Conservation (phyloP, 2,888 invertebrate species). For the Phytoseiulus persimilis region DNA sequence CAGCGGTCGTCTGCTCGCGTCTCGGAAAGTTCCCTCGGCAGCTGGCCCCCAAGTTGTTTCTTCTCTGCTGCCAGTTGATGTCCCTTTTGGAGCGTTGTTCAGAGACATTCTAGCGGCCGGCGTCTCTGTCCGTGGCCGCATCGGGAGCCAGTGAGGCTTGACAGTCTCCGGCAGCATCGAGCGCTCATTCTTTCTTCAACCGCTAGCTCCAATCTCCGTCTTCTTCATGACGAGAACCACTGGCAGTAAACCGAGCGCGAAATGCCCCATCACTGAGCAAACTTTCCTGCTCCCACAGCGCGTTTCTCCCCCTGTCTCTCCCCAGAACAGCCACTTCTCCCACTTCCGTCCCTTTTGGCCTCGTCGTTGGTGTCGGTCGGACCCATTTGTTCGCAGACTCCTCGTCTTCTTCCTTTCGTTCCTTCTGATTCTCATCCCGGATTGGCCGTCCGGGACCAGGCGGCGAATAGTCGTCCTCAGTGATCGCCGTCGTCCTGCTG, state of each 20-base stretch:
- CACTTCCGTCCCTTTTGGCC: not conserved
- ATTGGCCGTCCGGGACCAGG: not conserved
- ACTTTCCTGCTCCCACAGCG: not conserved
- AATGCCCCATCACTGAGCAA: not conserved
- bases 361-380: not conserved
- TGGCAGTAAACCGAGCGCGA: not conserved
- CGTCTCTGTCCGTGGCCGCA: not conserved
- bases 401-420: not conserved
- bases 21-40: not conserved
- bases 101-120: not conserved
- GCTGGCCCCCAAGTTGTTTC: not conserved
- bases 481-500: too few relatives aligned
- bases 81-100: not conserved
- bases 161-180: not conserved
- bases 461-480: not conserved
- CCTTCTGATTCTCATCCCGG: not conserved
- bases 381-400: not conserved
- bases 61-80: not conserved
- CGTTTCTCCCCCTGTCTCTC: not conserved
- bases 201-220: not conserved
- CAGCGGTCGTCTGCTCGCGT: not conserved
- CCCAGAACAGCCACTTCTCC: not conserved
- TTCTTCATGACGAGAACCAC: not conserved
- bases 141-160: not conserved
- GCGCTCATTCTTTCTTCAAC: not conserved